Evolutionary conservation across 1,140 invertebrate species (phyloP), one percentile per base, ranked within the genome.

Genomic region (Tribolium madens): DNA sequence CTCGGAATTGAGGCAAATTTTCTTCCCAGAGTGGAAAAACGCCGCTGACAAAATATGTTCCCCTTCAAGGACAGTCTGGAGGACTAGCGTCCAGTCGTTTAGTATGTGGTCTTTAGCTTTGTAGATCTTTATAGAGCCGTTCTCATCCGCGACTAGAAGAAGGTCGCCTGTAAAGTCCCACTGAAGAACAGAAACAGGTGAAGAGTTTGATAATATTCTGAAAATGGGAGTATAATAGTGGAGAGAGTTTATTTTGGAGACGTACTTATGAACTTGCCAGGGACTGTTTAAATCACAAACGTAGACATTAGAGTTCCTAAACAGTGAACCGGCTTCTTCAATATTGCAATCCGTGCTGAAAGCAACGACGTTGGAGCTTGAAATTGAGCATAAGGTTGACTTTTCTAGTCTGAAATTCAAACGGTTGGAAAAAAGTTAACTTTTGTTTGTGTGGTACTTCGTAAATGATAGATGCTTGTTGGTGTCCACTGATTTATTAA

Each of bases 11-110:
- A 90, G 80, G 79, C 86, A 87, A 14, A 89, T 87, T 88, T 89
- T 93, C 78, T 94, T 92, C 0, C 95, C 95, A 84, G 94, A 94
- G 86, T 96, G 94, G 85, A 96, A 96, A 87, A 96, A 96, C 14
- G 90, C 90, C 1, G 91, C 92, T 47, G 91, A 89, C 46, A 96
- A 89, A 81, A 97, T 94, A 78, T 94, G 91, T 87, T 97, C 95
- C 12, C 94, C 93, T 85, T 86, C 77, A 84, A 93, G 91, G 60
- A 80, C 78, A 17, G 84, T 81, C 78, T 85, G 78, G 5, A 83
- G 72, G 13, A 81, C 74, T 36, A 85, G 48, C 42, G 84, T 85
- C 94, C 95, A 97, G n/a, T 94, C 91, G 84, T 95, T 96, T 0
- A 97, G 86, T 18, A 95, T 85, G 84, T 94, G 91, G 76, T 96